Percentiles rank a stretch among this genome's conserved stretches.
phyloP scores from a whole-genome alignment of 2,888 invertebrate species.

The Nemurella pictetii region DNA sequence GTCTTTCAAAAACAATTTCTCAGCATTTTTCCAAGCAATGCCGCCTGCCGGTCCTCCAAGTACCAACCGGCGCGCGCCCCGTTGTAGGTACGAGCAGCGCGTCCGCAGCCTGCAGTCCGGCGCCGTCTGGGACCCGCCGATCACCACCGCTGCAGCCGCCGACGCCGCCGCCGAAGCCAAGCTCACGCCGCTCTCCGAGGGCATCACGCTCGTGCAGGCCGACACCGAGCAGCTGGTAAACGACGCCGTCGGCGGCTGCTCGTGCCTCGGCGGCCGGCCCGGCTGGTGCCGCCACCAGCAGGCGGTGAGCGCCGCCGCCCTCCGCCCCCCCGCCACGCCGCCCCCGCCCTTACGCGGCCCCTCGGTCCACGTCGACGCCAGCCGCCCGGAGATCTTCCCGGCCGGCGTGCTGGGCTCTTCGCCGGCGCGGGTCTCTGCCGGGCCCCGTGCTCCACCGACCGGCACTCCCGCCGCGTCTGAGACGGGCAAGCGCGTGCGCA shows the following conservation, averaged over 20 bases:
- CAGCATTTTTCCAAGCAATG: too few species aligned
- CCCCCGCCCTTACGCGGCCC: too few species aligned
- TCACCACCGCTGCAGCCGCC: background rate
- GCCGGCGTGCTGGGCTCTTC: background rate
- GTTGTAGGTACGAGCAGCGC: background rate
- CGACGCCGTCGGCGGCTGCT: constrained; percentile 2
- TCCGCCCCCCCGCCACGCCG: too few species aligned
- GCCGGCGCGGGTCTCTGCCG: background rate
- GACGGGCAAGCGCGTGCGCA: background rate
- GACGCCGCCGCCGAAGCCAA: background rate
- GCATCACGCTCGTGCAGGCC: background rate
- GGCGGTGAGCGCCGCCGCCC: background rate
- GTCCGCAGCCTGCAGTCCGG: background rate
- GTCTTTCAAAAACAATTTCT: too few species aligned
- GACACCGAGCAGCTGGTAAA: background rate
- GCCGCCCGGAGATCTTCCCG: background rate
- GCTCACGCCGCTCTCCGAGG: background rate
- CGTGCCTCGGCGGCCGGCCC: background rate
- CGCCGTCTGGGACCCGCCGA: background rate
- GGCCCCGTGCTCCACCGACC: too few species aligned
- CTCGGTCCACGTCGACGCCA: background rate
- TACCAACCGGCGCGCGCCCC: background rate
- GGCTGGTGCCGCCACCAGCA: constrained; percentile 14
- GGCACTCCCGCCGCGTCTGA: background rate
- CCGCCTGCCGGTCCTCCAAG: too few species aligned